A percentile compares a stretch with the other conserved stretches of the same genome.
Evolutionary conservation across 2,113 vertebrate species (phyloP).

Genomic region (Bubalus kerabau): DNA sequence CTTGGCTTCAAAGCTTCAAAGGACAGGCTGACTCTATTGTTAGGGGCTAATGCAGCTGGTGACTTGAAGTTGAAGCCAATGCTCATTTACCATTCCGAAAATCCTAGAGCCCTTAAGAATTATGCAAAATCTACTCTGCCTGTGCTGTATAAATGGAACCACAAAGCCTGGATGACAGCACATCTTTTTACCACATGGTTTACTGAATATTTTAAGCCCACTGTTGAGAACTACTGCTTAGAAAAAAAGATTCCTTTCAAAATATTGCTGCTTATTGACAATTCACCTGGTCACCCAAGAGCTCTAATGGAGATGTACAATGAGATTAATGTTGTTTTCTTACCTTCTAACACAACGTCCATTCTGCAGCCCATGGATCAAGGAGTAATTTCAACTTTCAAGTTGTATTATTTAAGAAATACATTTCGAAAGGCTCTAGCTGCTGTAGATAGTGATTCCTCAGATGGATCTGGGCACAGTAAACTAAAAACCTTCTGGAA

Average conservation of each 20-base stretch:
- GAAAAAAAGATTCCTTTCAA: not conserved
- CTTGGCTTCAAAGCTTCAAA: not conserved
- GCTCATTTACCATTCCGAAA: not conserved
- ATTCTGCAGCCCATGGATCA: not conserved
- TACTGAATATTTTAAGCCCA: not conserved
- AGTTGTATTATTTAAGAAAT: not conserved
- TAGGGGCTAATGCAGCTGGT: not conserved
- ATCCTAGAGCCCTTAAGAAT: not conserved
- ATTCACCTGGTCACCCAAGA: not conserved
- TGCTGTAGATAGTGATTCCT: not conserved
- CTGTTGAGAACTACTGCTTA: not conserved
- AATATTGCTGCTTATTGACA: not conserved
- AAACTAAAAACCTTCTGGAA: not conserved
- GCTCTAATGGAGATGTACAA: not conserved
- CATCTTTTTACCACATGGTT: not conserved
- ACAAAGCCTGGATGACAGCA: not conserved
- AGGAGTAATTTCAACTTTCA: not conserved
- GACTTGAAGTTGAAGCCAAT: not conserved
- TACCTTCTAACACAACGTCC: not conserved
- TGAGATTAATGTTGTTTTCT: not conserved
- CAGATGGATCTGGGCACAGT: not conserved
- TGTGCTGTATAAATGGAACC: not conserved
- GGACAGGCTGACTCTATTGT: not conserved
- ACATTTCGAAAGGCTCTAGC: not conserved
- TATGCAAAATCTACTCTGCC: not conserved